Percentiles rank a stretch among this genome's conserved stretches.
Evolutionary conservation across 2,888 invertebrate genomes (phyloP).

Genomic region (Lomographa bimaculata): DNA sequence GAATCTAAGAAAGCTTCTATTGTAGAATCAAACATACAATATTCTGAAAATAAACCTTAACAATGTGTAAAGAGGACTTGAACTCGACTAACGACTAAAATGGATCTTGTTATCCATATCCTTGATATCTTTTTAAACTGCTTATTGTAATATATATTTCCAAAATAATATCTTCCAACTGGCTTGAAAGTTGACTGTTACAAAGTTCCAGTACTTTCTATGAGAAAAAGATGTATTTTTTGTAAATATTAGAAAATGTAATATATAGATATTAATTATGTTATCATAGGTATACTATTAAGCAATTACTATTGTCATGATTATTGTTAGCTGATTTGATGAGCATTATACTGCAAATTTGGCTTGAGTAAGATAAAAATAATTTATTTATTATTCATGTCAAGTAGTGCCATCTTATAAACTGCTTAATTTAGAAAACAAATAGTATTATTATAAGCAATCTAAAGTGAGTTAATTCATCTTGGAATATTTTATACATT

Average conservation of each 20-base stretch:
- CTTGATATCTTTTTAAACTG: too few relatives aligned
- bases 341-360: neutral
- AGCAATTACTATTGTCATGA: neutral
- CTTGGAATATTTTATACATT: too few relatives aligned
- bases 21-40: too few relatives aligned
- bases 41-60: too few relatives aligned
- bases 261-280: conserved; percentile 12
- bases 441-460: too few relatives aligned
- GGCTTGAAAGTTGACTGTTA: conserved; percentile 8
- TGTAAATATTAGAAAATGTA: conserved; percentile 19
- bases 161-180: too few relatives aligned
- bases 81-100: too few relatives aligned
- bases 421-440: neutral
- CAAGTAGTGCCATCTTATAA: conserved; percentile 6
- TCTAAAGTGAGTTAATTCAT: too few relatives aligned
- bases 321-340: neutral
- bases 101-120: too few relatives aligned
- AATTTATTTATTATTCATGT: conserved; percentile 1
- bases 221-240: conserved; percentile 18
- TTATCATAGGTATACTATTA: neutral
- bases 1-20: too few relatives aligned
- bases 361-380: conserved; percentile 1
- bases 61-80: too few relatives aligned
- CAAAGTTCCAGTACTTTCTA: conserved; percentile 23
- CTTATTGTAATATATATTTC: too few relatives aligned